These are phyloP conservation scores for Dasysyrphus albostriatus DNA, from an alignment of 2,888 invertebrate genomes.

Conservation along the genomic window DNA sequence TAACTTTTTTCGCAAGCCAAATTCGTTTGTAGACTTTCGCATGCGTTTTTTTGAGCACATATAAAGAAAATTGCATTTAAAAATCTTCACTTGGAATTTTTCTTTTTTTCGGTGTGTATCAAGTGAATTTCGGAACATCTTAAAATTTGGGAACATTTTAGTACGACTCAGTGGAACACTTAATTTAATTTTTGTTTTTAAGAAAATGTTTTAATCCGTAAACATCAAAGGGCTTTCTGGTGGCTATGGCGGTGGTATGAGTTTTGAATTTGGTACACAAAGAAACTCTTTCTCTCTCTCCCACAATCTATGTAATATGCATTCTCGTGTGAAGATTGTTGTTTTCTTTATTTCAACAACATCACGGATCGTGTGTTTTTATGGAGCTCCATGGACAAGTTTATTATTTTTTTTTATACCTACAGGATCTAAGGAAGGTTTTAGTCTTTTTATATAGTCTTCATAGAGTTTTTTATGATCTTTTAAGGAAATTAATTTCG, in stretches of 20 bases:
- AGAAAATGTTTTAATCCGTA: conserved; percentile 52
- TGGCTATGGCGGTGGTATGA: not conserved
- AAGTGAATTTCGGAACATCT: too few relatives aligned
- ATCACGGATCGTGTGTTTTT: conserved; percentile 60
- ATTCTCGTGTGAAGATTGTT: conserved; percentile 61
- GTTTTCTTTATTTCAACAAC: conserved; percentile 51
- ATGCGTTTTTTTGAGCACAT: too few relatives aligned
- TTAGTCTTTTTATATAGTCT: conserved; percentile 52
- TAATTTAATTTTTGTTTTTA: not conserved
- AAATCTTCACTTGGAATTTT: too few relatives aligned
- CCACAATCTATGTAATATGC: conserved; percentile 18
- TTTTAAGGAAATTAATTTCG: conserved; percentile 66
- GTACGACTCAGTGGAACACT: not conserved
- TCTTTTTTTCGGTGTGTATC: too few relatives aligned
- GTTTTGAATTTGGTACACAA: not conserved
- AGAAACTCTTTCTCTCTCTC: not conserved
- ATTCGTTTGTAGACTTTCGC: too few relatives aligned
- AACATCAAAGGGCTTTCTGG: conserved; percentile 59
- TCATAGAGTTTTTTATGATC: conserved; percentile 69
- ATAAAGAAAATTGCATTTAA: too few relatives aligned
- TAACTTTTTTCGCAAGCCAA: too few relatives aligned
- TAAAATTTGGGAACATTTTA: too few relatives aligned
- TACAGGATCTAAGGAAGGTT: not conserved
- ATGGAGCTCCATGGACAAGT: conserved; percentile 49
- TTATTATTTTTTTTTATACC: conserved; percentile 6